These are phyloP conservation scores for Phalacrocorax brasilianus DNA, from an alignment of 2,113 vertebrate species.

Conservation along the genomic window DNA sequence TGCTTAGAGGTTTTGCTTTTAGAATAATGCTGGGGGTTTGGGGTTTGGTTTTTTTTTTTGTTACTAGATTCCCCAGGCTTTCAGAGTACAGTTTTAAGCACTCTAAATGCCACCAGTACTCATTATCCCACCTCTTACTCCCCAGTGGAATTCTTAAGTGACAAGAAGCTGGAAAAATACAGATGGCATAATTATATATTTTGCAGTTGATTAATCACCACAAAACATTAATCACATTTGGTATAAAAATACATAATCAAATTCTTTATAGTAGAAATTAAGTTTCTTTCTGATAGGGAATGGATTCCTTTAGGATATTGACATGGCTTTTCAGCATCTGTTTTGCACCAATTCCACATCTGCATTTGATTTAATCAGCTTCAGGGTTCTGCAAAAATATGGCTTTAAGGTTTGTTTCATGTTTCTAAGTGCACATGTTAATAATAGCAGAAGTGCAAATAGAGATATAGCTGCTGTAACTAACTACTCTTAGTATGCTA, in stretches of 20 bases:
- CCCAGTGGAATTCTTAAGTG: conserved; percentile 74
- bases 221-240: conserved; percentile 86
- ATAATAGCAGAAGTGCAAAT: conserved; percentile 57
- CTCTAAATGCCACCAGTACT: conserved; percentile 59
- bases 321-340: conserved; percentile 78
- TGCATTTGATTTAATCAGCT: conserved; percentile 78
- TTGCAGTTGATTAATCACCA: conserved; percentile 85
- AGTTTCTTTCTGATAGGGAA: conserved; percentile 77
- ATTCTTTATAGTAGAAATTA: conserved; percentile 81
- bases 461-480: conserved; percentile 38
- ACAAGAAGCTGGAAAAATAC: conserved; percentile 77
- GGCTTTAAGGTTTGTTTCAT: conserved; percentile 69
- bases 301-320: conserved; percentile 81
- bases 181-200: conserved; percentile 83
- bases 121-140: conserved; percentile 60
- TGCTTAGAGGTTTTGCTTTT: conserved; percentile 55
- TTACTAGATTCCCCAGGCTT: conserved; percentile 52
- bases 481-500: background rate
- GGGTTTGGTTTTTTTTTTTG: background rate
- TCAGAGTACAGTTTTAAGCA: conserved; percentile 42
- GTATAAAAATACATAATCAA: conserved; percentile 82
- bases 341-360: conserved; percentile 75
- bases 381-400: conserved; percentile 65
- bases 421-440: conserved; percentile 51
- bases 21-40: conserved; percentile 29